Evolutionary conservation across 1,140 invertebrate species (phyloP), one percentile per base, ranked within the genome.

Genomic region (Pemphigus obesinymphae): DNA sequence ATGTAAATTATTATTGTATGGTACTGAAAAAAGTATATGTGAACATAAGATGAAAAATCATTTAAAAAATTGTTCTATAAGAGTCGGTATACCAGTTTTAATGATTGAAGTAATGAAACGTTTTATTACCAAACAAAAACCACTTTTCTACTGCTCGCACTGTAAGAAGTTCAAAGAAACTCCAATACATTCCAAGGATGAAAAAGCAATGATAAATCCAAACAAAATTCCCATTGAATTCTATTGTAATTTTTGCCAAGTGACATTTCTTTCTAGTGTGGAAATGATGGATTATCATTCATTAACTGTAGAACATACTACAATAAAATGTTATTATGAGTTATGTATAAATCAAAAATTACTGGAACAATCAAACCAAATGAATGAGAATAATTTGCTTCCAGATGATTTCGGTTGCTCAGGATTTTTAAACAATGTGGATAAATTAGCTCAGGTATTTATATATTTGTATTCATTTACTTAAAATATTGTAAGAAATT

Each of bases 281-380:
- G 70, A 73, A 31, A 48, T 31, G 26, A 50, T 73, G 10, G 43
- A 73, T 31, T 48, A 31, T 73, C 70, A 73, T 73, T 50, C 45
- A 5, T 50, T 73, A 73, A 73, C 15, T 11, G 45, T 73, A 31
- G 70, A 73, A n/a, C 70, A 73, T 48, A 40, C 34, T 17, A 73
- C 70, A 26, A 10, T 73, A n/a, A 73, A 73, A 17, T 73, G 70
- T 11, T 73, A n/a, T n/a, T n/a, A n/a, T n/a, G n/a, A n/a, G n/a
- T n/a, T n/a, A n/a, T n/a, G n/a, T n/a, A n/a, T n/a, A n/a, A n/a
- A n/a, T n/a, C n/a, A n/a, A n/a, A n/a, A n/a, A n/a, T n/a, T n/a
- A n/a, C n/a, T n/a, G n/a, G n/a, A n/a, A n/a, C n/a, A n/a, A n/a
- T n/a, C n/a, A n/a, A n/a, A n/a, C n/a, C n/a, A n/a, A n/a, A n/a